Evolutionary conservation across 2,888 invertebrate species (phyloP), one percentile per base, ranked within the genome.

Genomic region (Tenthredo livida): DNA sequence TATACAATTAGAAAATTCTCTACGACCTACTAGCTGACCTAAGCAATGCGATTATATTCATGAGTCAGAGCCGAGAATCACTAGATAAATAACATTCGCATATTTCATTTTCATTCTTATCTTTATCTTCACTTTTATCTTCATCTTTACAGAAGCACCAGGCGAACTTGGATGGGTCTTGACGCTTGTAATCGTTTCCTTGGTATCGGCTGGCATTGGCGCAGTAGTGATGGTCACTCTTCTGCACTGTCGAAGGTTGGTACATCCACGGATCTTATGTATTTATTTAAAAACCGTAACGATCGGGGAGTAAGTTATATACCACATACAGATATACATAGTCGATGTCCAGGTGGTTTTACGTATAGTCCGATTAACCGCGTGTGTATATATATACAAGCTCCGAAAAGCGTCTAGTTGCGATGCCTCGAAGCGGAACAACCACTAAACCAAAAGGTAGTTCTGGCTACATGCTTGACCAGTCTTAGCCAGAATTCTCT

Each of bases 171-270:
- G 96, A 89, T 96, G 96, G 96, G 95, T 96, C 72, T 93, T 96
- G 87, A 96, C 96, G 80, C 92, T 96, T 90, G 95, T 96, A 88
- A 96, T 96, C 92, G 96, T 96, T 87, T 96, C 96, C 50, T 93
- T 96, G 89, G 94, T 96, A 89, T 96, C 96, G 85, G 96, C 96
- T 86, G 94, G 96, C 85, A 94, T 96, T 89, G 96, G 96, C 86
- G 96, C 96, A 87, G 95, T 96, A 89, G 94, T 96, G 87, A 96
- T 96, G 96, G 95, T 96, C 91, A 95, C 95, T 89, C 95, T 96
- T 77, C 94, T 96, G 85, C 96, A 96, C 90, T 96, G 96, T 92
- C 94, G 95, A 93, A 95, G 95, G 95, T 95, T 93, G 93, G 94
- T 93, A 87, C 54, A 37, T 70, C 0, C 3, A 15, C 12, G 10